Evolutionary conservation across 2,888 invertebrate genomes (phyloP), one percentile per base, ranked within the genome.

Genomic region (Microctonus brassicae): DNA sequence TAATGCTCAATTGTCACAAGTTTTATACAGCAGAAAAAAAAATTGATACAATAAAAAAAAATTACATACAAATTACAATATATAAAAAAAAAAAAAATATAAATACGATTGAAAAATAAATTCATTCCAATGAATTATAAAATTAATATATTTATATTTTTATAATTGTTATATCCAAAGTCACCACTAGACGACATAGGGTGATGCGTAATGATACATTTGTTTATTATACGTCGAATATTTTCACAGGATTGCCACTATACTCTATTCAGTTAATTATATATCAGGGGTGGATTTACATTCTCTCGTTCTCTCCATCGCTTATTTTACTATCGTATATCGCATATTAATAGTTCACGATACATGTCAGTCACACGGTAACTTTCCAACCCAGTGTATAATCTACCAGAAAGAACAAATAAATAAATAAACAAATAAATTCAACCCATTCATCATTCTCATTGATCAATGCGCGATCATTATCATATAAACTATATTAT

Each of bases 101-200:
- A n/a, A n/a, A n/a, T n/a, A n/a, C n/a, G 7, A 29, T 5, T 7
- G 7, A 5, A 3, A 29, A 29, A 29, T 29, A 29, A 29, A 70
- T 20, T 17, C 13, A 17, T 17, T 11, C 10, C n/a, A n/a, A n/a
- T n/a, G n/a, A n/a, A n/a, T n/a, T n/a, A n/a, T n/a, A n/a, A n/a
- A n/a, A n/a, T n/a, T n/a, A n/a, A n/a, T n/a, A n/a, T n/a, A n/a
- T n/a, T n/a, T n/a, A n/a, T n/a, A n/a, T n/a, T n/a, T n/a, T n/a
- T n/a, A n/a, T n/a, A n/a, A n/a, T n/a, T n/a, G n/a, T n/a, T n/a
- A n/a, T n/a, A n/a, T n/a, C n/a, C n/a, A n/a, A 86, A 87, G 87
- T 87, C 87, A 87, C 83, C 82, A 80, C 78, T 86, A 87, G 87
- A 86, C 85, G 84, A 86, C 86, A 79, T n/a, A 76, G 81, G 82